Evolutionary conservation across 2,888 invertebrate genomes (phyloP), one percentile per base, ranked within the genome.

Genomic region (Acleris emargana): DNA sequence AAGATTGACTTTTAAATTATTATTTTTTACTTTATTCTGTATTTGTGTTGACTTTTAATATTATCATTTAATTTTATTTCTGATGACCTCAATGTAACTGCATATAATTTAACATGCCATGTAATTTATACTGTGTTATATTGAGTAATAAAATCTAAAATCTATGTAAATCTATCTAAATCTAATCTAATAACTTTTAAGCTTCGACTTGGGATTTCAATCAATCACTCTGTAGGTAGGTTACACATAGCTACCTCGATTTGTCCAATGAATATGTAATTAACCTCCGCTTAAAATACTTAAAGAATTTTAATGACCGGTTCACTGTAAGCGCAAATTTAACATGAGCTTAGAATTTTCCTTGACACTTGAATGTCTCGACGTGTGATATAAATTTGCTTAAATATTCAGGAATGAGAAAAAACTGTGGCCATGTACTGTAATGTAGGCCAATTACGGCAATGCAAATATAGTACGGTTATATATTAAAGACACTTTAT

Each of bases 241-340:
- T 38, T 18, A 53, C 42, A 5, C 7, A 43, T 20, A 42, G 6
- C n/a, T n/a, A 25, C 6, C 43, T 43, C 16, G 25, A 59, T 59
- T 50, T 22, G 22, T 9, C 38, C 25, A 59, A 59, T 43, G 51
- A 43, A 51, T 59, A 51, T n/a, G 20, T 53, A 32, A 52, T 59
- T 51, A 59, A 42, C 16, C 43, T 25, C n/a, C n/a, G 17, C n/a
- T n/a, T 53, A 53, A 13, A 53, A 53, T 17, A 17, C 17, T 53
- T 38, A 13, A 32, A 38, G 18, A 20, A 53, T 38, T 53, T 32
- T 53, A 53, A 52, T n/a, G 25, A 51, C n/a, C n/a, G n/a, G 52
- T 17, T 28, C 4, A 45, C 45, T 45, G 53, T 38, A 53, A 49
- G 32, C 17, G 7, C 17, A 50, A 38, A 9, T 38, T 50, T 49